Evolutionary conservation across 1,140 invertebrate genomes (phyloP).

Genomic region (Cryptotermes secundus): DNA sequence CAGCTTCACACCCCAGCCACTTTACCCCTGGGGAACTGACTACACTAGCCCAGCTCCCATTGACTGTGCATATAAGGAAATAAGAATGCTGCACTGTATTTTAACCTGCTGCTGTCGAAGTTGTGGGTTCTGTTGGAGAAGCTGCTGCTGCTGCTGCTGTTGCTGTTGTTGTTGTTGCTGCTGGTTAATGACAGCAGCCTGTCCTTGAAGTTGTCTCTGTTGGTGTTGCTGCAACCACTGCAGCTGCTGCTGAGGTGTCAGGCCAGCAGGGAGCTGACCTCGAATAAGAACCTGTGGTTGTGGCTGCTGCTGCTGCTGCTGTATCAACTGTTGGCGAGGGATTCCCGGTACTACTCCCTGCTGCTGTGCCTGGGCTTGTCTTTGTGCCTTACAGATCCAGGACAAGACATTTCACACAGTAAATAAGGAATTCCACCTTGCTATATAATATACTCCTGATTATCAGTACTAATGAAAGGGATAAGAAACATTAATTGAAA

Average conservation of each 20-base stretch:
- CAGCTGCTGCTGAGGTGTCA: conserved; percentile 64
- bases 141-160: conserved; percentile 32
- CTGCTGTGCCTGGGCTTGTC: conserved; percentile 29
- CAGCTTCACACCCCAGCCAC: too few relatives aligned
- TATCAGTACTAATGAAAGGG: too few relatives aligned
- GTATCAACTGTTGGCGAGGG: neutral
- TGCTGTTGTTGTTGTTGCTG: conserved; percentile 23
- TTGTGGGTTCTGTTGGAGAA: conserved; percentile 42
- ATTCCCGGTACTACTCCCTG: neutral
- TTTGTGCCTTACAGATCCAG: conserved; percentile 11
- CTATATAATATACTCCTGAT: too few relatives aligned
- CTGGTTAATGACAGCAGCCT: conserved; percentile 34
- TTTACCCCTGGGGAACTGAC: too few relatives aligned
- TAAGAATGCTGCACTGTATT: too few relatives aligned
- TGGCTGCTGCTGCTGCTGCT: neutral
- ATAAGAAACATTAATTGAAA: too few relatives aligned
- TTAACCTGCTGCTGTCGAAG: conserved; percentile 38
- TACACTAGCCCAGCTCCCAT: too few relatives aligned
- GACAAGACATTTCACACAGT: neutral
- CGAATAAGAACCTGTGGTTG: conserved; percentile 41
- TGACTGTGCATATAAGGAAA: too few relatives aligned
- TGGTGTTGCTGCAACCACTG: conserved; percentile 59
- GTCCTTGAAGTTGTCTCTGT: conserved; percentile 27
- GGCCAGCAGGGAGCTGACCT: conserved; percentile 58
- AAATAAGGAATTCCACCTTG: too few relatives aligned